Evolutionary conservation across 2,797 vertebrate species (phyloP), one percentile per base, ranked within the genome.

Genomic region (Crocodylus rhombifer): DNA sequence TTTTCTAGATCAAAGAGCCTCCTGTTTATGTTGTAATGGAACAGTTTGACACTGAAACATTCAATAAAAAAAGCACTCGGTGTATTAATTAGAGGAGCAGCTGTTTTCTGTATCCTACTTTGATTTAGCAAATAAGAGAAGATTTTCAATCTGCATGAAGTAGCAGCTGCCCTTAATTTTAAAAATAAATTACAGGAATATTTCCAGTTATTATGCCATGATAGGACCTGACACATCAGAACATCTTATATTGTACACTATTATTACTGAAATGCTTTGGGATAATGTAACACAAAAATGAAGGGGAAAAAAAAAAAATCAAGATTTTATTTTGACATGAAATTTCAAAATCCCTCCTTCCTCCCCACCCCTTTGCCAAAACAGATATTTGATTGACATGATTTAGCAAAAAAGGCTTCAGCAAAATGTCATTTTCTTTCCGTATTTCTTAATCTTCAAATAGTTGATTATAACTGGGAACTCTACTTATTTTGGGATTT

Each of bases 201-300:
- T 51, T 51, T 51, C 42, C 9, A 51, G 9, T 51, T 51, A 51
- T 51, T 51, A 51, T 51, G 42, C 42, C 42, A 51, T 51, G 42
- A 51, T 51, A 51, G 42, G 42, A 51, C 42, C 42, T 51, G 42
- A 51, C 42, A 51, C 42, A 51, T 51, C 42, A 51, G 42, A 51
- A 51, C 14, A 82, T 91, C 21, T 23, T 20, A 62, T 91, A 8
- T 14, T 80, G 21, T 4, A 5, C 42, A 67, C 36, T 77, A 83
- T 51, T 51, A 51, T 51, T 51, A 21, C 62, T 87, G 63, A 56
- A 5, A 15, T 64, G 64, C 77, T 23, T 67, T 36, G 15, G 90
- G 83, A 79, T 51, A 0, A 0, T 0, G 0, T 57, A 23, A 51
- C 58, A 65, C 0, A 1, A 1, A 85, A 79, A 10, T 17, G 4